Base-by-base conservation (phyloP, 2,797 vertebrate species). In the Loris lydekkerianus region DNA sequence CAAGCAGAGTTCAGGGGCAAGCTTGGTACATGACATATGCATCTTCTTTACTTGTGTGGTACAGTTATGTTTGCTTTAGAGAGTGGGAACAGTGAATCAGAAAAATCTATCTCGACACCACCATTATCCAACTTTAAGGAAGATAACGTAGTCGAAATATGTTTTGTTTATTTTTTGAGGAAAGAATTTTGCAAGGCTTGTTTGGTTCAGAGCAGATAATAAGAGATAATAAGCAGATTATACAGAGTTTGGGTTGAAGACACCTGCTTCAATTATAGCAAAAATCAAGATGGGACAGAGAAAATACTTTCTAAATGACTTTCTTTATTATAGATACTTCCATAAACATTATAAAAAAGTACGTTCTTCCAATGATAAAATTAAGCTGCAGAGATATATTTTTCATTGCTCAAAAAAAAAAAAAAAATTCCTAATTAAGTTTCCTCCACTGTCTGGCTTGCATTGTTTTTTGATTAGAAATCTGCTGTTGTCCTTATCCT, bases 181-280 rank as follows among this genome's bases (percentile, higher is more conserved):
- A 25, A 75, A 96, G 58, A 90, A 40, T 1, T 88, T n/a, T 85
- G 43, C 8, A 91, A 76, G 96, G 49, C 75, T 96, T 96, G 82
- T 98, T 93, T 97, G 94, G 89, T 97, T 98, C 94, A 92, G 96
- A 93, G 89, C 95, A 97, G 93, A 93, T 92, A 78, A 76, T 96
- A 95, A 98, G 92, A 98, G 82, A 95, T 97, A 96, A 97, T 11
- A 49, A 49, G 46, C 46, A 49, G 46, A 49, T 97, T 97, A 56
- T 95, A 95, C 88, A 77, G 92, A 96, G n/a, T 84, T 97, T 97
- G 95, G 73, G 92, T 67, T 80, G 80, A 88, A 98, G 89, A 96
- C 65, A 97, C 46, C 78, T 81, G 91, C 81, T 95, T 97, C 86
- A 60, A 4, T 95, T 97, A 92, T 96, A 96, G 13, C 27, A 96